Evolutionary conservation across 2,797 vertebrate species (phyloP), one percentile per base, ranked within the genome.

Genomic region (Mus caroli): DNA sequence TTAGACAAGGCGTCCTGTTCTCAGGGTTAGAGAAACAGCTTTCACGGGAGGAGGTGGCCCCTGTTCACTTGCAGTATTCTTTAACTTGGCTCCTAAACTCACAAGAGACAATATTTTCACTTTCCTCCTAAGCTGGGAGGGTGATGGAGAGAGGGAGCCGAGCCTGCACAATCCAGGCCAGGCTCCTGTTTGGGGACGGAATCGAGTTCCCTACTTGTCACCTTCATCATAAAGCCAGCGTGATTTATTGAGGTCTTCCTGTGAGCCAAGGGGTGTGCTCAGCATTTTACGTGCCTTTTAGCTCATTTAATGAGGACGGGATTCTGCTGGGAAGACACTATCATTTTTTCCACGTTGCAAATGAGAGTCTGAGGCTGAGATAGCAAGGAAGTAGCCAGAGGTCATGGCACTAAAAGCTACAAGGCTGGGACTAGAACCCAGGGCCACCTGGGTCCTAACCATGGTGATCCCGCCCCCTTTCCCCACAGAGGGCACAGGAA

Each of bases 1-100:
- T 50, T 20, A 96, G 95, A 97, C 93, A 37, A 9, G 15, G 80
- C 3, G 76, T 89, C 94, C 92, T 26, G 40, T 94, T 79, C 91
- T 89, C 28, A 0, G 92, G 96, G 95, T 97, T 97, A 97, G 94
- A 60, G 92, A 96, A 97, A 96, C 95, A 97, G 85, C 94, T 90
- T 86, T 95, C 94, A 0, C 86, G 0, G 95, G 92, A 97, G 97
- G 95, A 56, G 95, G 94, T 0, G 54, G 96, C 94, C 96, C 97
- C 94, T 91, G 95, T 15, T 95, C 92, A 12, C 75, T 52, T 19
- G 31, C 71, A 83, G 46, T 43, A 67, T 82, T 97, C 97, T 97
- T 98, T 98, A 97, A 84, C 96, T 97, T 98, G 97, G 97, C 96
- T 97, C 96, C 89, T 71, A n/a, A 34, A 92, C 79, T 80, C 91